phyloP scores from a whole-genome alignment of 2,888 invertebrate species.

The Teleogryllus oceanicus region DNA sequence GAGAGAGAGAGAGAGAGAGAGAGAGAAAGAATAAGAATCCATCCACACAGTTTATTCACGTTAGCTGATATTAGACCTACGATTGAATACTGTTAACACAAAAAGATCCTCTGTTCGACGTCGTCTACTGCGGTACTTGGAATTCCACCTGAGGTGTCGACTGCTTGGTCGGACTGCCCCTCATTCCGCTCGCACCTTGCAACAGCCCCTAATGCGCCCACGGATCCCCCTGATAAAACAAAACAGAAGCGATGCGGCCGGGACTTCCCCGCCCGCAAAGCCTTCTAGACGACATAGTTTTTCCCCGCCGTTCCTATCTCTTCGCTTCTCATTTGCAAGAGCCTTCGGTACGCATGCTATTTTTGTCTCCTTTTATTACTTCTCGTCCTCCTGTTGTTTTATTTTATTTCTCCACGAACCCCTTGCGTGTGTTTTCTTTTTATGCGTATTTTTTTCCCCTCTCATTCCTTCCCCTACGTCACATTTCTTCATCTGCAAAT shows the following conservation, averaged over 20 bases:
- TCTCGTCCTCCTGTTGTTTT: background rate
- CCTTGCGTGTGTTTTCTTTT: background rate
- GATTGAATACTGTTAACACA: too few relatives aligned
- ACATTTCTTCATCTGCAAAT: conserved; percentile 28
- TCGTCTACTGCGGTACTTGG: too few relatives aligned
- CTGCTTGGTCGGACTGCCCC: background rate
- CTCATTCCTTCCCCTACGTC: background rate
- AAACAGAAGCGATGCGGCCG: background rate
- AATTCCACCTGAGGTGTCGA: background rate
- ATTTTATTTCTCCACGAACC: background rate
- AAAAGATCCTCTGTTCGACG: too few relatives aligned
- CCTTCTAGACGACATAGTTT: background rate
- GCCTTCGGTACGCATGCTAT: background rate
- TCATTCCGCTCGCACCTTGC: background rate
- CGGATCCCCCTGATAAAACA: background rate
- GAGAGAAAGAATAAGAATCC: too few relatives aligned
- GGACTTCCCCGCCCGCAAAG: background rate
- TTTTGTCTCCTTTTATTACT: background rate
- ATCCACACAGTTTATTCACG: too few relatives aligned
- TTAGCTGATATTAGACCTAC: too few relatives aligned
- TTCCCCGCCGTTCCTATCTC: background rate
- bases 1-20: too few relatives aligned
- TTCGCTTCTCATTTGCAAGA: background rate
- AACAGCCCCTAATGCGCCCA: background rate
- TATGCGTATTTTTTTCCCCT: background rate